phyloP scores from a whole-genome alignment of 1,140 invertebrate genomes.

The Daktulosphaira vitifoliae region DNA sequence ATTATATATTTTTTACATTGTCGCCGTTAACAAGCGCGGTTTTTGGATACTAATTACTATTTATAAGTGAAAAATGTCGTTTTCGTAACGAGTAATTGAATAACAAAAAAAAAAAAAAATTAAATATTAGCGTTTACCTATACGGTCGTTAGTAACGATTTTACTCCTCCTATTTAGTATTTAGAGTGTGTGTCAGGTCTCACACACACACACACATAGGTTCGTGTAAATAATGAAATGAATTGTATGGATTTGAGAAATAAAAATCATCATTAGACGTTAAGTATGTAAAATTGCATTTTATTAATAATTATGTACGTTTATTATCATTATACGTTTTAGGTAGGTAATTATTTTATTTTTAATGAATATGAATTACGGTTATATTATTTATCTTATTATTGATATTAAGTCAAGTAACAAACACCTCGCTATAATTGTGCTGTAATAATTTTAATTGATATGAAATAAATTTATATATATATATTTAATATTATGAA shows the following conservation, averaged over 20 bases:
- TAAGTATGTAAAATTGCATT: constrained; percentile 30
- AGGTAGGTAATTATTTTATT: constrained; percentile 30
- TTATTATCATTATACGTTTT: constrained; percentile 29
- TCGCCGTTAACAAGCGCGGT: constrained; percentile 11
- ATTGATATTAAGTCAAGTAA: constrained; percentile 34
- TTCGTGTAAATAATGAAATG: constrained; percentile 24
- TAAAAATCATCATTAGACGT: constrained; percentile 30
- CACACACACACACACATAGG: background rate
- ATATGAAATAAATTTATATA: background rate
- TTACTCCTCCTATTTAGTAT: background rate
- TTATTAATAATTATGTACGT: constrained; percentile 10
- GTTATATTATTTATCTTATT: constrained; percentile 18
- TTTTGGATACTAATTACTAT: constrained; percentile 18
- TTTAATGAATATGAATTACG: too few species aligned
- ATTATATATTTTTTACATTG: constrained; percentile 11
- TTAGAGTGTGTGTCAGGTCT: constrained; percentile 1
- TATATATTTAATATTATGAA: constrained; percentile 1
- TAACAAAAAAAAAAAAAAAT: background rate
- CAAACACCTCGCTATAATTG: constrained; percentile 33
- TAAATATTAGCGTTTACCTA: constrained; percentile 14
- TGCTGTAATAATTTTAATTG: constrained; percentile 32
- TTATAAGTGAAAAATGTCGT: background rate
- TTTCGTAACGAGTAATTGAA: background rate
- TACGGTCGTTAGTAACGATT: constrained; percentile 9
- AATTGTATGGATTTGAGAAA: background rate